These are phyloP conservation scores for Umimayanthus kanabou DNA, from an alignment of 92 coral and sea anemone genomes.

Conservation along the genomic window DNA sequence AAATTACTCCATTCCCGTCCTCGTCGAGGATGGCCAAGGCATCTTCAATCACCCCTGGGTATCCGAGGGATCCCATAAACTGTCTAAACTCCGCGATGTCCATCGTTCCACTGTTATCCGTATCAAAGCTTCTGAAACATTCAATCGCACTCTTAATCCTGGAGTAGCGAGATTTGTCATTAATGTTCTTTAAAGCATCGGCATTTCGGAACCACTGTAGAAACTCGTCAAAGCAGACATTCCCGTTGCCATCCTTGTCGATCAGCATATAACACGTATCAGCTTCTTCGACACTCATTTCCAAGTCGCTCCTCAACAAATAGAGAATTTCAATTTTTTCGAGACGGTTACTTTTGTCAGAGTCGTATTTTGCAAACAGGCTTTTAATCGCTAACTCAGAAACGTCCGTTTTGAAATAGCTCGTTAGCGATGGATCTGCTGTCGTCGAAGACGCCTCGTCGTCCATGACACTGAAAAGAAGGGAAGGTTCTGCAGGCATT, in stretches of 20 bases:
- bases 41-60: slow-evolving; percentile 46
- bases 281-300: slow-evolving; percentile 70
- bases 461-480: neutral
- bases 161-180: slow-evolving; percentile 68
- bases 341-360: slow-evolving; percentile 66
- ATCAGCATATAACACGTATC: slow-evolving; percentile 68
- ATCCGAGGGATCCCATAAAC: slow-evolving; percentile 58
- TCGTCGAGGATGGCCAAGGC: slow-evolving; percentile 64
- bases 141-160: slow-evolving; percentile 71
- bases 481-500: too few relatives aligned
- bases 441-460: neutral
- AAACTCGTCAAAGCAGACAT: slow-evolving; percentile 74
- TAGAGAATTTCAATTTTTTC: slow-evolving; percentile 59
- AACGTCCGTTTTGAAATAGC: slow-evolving; percentile 64
- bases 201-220: slow-evolving; percentile 72
- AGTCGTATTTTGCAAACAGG: slow-evolving; percentile 79
- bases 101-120: slow-evolving; percentile 78
- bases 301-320: slow-evolving; percentile 76
- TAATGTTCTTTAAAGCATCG: slow-evolving; percentile 61
- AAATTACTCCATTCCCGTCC: slow-evolving; percentile 81
- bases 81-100: slow-evolving; percentile 74
- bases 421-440: neutral
- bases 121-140: slow-evolving; percentile 76
- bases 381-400: slow-evolving; percentile 80
- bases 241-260: slow-evolving; percentile 87